phyloP scores from a whole-genome alignment of 2,888 invertebrate species.

The Sthenelais limicola region DNA sequence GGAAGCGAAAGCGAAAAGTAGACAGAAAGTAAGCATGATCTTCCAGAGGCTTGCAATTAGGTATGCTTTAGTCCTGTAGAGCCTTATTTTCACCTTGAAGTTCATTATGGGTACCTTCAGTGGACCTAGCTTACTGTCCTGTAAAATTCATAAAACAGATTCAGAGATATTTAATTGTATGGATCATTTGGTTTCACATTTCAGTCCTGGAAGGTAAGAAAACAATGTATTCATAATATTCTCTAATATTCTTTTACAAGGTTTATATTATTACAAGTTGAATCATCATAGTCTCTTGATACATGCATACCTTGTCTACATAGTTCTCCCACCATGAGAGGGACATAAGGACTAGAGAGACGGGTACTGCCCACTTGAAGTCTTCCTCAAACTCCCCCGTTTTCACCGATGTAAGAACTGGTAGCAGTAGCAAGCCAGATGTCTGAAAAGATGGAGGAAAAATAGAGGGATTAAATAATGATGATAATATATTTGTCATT shows the following conservation, averaged over 20 bases:
- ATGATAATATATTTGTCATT: constrained; percentile 1
- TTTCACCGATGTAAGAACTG: constrained; percentile 41
- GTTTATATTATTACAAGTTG: no score
- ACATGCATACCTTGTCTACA: constrained; percentile 77
- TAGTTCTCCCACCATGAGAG: constrained; percentile 99
- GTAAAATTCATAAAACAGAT: no score
- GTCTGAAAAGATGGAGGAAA: no score
- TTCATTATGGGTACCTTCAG: constrained; percentile 72
- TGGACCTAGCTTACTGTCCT: constrained; percentile 81
- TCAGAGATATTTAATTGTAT: no score
- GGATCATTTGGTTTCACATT: no score
- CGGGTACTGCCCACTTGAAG: constrained; percentile 77
- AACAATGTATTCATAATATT: no score
- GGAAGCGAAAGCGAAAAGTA: constrained; percentile 75
- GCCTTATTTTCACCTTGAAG: constrained; percentile 81
- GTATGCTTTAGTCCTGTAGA: constrained; percentile 90
- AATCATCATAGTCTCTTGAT: constrained; percentile 81
- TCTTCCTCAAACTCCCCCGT: constrained; percentile 44
- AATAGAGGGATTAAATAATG: no score
- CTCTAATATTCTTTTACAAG: no score
- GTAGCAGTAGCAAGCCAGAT: constrained; percentile 59
- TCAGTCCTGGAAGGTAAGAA: no score
- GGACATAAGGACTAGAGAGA: constrained; percentile 88
- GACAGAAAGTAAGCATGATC: constrained; percentile 84
- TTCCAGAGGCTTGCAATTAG: constrained; percentile 94